phyloP scores from a whole-genome alignment of 2,797 vertebrate species.

The Steatocranus sp. region DNA sequence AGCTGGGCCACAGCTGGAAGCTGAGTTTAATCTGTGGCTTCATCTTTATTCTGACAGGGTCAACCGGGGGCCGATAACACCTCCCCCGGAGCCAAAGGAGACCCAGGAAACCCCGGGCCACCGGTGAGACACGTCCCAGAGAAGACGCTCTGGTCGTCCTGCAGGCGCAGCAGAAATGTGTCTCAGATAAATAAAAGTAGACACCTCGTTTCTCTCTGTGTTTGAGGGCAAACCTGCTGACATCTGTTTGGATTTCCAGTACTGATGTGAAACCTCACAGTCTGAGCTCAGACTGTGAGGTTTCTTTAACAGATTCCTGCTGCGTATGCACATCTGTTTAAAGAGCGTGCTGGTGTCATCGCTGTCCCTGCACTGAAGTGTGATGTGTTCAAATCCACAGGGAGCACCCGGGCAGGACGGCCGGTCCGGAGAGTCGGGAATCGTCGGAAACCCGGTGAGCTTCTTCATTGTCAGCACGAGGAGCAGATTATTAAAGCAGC shows the following conservation, averaged over 20 bases:
- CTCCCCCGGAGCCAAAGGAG: slow-evolving; percentile 73
- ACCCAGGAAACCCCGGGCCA: slow-evolving; percentile 72
- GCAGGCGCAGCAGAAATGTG: neutral
- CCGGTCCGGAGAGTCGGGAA: slow-evolving; percentile 45
- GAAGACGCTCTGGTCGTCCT: neutral
- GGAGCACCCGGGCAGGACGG: slow-evolving; percentile 73
- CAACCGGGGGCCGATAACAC: slow-evolving; percentile 71
- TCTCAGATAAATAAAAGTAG: neutral
- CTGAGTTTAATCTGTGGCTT: neutral
- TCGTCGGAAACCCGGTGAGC: slow-evolving; percentile 61
- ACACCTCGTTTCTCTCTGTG: neutral
- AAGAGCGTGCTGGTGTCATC: neutral
- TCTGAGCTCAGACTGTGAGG: neutral
- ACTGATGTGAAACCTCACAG: neutral
- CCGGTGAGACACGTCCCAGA: slow-evolving; percentile 64
- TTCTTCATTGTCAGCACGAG: neutral
- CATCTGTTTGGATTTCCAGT: neutral
- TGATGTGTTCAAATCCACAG: slow-evolving; percentile 47
- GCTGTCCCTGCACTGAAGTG: neutral
- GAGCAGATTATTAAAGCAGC: neutral
- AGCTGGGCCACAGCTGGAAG: neutral
- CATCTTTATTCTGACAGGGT: slow-evolving; percentile 66
- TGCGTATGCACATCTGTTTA: neutral
- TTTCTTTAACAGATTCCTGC: neutral
- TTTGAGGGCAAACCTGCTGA: neutral